Evolutionary conservation across 2,888 invertebrate genomes (phyloP).

Genomic region (Chironomus tentans): DNA sequence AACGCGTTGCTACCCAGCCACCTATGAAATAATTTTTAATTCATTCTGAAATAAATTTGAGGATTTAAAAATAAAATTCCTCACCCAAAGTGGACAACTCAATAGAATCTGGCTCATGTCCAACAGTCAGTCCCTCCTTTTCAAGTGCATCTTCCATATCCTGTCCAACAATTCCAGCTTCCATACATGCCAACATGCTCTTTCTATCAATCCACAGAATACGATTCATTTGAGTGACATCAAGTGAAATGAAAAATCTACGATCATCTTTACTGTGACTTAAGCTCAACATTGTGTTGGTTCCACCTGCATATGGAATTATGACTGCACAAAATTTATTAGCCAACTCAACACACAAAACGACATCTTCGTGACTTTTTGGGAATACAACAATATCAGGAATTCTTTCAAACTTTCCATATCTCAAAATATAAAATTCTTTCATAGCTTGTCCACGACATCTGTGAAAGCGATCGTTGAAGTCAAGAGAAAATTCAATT

Average conservation of each 20-base stretch:
- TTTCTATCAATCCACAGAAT: background rate
- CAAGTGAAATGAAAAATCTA: background rate
- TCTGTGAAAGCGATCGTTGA: background rate
- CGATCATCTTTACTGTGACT: background rate
- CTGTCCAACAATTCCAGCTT: background rate
- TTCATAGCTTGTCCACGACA: conserved; percentile 2
- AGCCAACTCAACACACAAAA: background rate
- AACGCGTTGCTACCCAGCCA: conserved; percentile 4
- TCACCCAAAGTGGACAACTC: conserved; percentile 3
- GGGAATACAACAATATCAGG: conserved; percentile 15
- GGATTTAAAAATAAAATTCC: too few relatives aligned
- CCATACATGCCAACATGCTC: too few relatives aligned
- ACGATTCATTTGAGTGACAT: conserved; percentile 11
- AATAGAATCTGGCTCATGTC: conserved; percentile 13
- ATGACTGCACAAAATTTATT: background rate
- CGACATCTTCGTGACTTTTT: conserved; percentile 10
- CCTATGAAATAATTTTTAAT: background rate
- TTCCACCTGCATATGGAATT: conserved; percentile 3
- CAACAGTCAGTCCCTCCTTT: background rate
- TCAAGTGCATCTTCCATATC: background rate
- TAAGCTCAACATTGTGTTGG: background rate
- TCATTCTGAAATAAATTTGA: too few relatives aligned
- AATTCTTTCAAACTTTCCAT: background rate
- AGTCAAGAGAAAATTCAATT: background rate
- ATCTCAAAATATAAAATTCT: background rate